Evolutionary conservation across 2,113 vertebrate species (phyloP).

Genomic region (Pseudonaja textilis): DNA sequence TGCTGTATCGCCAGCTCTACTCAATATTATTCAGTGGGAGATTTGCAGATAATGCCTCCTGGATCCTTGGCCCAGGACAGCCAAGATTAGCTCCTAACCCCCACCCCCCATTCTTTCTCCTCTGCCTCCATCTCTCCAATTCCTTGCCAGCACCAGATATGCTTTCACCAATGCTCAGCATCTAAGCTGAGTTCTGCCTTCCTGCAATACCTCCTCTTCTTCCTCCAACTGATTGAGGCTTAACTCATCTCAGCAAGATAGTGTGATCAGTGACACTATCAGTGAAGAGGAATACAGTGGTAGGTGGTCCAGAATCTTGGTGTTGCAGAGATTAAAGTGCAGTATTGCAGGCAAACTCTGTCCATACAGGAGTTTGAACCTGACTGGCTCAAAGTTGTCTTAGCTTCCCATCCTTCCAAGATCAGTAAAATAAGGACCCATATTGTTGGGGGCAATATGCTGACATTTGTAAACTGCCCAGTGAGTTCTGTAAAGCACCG

Average conservation of each 20-base stretch:
- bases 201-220: neutral
- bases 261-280: slow-evolving; percentile 89
- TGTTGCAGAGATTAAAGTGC: neutral
- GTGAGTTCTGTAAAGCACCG: too few species aligned
- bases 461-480: too few species aligned
- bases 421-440: too few species aligned
- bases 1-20: neutral
- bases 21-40: neutral
- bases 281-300: slow-evolving; percentile 82
- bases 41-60: neutral
- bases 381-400: too few species aligned
- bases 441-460: too few species aligned
- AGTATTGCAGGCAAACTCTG: neutral
- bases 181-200: slow-evolving; percentile 14
- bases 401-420: too few species aligned
- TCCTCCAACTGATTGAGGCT: slow-evolving; percentile 48
- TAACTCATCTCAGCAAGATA: slow-evolving; percentile 81
- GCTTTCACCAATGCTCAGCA: neutral
- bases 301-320: slow-evolving; percentile 65
- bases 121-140: slow-evolving; percentile 36
- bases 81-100: too few species aligned
- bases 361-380: neutral
- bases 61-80: neutral
- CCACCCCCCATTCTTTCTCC: slow-evolving; percentile 23
- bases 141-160: slow-evolving; percentile 37